Evolutionary conservation across 2,797 vertebrate species (phyloP).

Genomic region (Neoniphon sammara): DNA sequence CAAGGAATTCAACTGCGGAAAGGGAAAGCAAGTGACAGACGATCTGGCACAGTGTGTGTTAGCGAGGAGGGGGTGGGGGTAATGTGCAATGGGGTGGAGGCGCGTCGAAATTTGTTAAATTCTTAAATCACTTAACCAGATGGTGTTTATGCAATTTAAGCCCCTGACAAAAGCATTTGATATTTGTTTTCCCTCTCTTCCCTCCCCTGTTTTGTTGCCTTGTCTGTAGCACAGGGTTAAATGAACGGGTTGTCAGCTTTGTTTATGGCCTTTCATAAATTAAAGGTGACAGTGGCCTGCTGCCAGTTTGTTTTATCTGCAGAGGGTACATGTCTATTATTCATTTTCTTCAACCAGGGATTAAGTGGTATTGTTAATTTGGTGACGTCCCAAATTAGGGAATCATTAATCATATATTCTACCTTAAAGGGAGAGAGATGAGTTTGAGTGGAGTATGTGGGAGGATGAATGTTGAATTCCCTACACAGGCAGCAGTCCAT

Average conservation of each 20-base stretch:
- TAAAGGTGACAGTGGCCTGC: slow-evolving; percentile 59
- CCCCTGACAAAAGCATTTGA: slow-evolving; percentile 66
- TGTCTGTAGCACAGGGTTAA: slow-evolving; percentile 59
- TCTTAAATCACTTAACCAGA: slow-evolving; percentile 75
- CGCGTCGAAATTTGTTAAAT: slow-evolving; percentile 67
- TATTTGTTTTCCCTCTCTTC: slow-evolving; percentile 55
- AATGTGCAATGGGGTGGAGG: slow-evolving; percentile 16
- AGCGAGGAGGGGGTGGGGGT: slow-evolving; percentile 36
- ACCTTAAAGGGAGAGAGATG: slow-evolving; percentile 26
- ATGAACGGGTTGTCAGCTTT: slow-evolving; percentile 72
- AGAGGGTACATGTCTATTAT: slow-evolving; percentile 54
- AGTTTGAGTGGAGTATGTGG: slow-evolving; percentile 9
- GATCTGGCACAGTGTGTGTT: slow-evolving; percentile 45
- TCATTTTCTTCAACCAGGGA: slow-evolving; percentile 34
- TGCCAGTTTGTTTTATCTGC: slow-evolving; percentile 61
- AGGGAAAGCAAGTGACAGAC: slow-evolving; percentile 69
- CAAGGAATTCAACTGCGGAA: slow-evolving; percentile 59
- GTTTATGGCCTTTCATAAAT: slow-evolving; percentile 77
- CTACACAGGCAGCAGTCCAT: slow-evolving; percentile 7
- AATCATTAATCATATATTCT: slow-evolving; percentile 56
- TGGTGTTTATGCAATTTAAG: slow-evolving; percentile 80
- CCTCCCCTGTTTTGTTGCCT: slow-evolving; percentile 35
- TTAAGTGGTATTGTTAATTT: slow-evolving; percentile 50
- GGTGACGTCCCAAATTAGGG: slow-evolving; percentile 37
- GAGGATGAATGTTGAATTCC: slow-evolving; percentile 24